Evolutionary conservation across 1,140 invertebrate species (phyloP).

Genomic region (Diuraphis noxia): DNA sequence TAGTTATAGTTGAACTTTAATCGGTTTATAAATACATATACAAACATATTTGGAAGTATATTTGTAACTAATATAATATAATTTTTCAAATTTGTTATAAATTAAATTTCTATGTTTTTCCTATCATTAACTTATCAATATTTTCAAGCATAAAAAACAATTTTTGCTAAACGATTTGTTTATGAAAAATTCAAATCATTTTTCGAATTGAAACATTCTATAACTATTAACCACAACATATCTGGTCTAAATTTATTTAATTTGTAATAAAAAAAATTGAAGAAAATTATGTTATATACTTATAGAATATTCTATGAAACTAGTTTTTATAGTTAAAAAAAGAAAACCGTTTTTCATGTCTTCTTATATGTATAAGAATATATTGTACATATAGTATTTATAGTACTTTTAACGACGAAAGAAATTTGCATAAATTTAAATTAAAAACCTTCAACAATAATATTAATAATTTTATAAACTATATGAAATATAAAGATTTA

Average conservation of each 20-base stretch:
- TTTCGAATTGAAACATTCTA: neutral
- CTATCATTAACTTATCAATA: too few relatives aligned
- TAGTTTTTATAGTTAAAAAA: neutral
- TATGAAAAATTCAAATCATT: neutral
- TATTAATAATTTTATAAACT: neutral
- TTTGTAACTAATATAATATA: too few relatives aligned
- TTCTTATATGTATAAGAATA: too few relatives aligned
- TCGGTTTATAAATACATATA: too few relatives aligned
- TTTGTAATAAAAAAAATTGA: neutral
- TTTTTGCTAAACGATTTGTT: neutral
- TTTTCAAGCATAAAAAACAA: neutral
- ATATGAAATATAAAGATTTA: neutral
- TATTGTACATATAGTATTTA: neutral
- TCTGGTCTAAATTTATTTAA: neutral
- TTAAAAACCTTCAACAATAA: neutral
- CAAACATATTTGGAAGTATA: too few relatives aligned
- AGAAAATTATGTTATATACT: neutral
- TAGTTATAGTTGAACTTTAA: too few relatives aligned
- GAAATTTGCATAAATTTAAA: neutral
- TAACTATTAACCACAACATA: neutral
- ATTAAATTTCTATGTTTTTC: too few relatives aligned
- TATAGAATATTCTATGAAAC: neutral
- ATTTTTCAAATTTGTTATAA: too few relatives aligned
- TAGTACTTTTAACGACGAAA: neutral
- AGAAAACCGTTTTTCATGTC: neutral